Evolutionary conservation across 2,797 vertebrate species (phyloP), one percentile per base, ranked within the genome.

Genomic region (Toxotes lorentzi): DNA sequence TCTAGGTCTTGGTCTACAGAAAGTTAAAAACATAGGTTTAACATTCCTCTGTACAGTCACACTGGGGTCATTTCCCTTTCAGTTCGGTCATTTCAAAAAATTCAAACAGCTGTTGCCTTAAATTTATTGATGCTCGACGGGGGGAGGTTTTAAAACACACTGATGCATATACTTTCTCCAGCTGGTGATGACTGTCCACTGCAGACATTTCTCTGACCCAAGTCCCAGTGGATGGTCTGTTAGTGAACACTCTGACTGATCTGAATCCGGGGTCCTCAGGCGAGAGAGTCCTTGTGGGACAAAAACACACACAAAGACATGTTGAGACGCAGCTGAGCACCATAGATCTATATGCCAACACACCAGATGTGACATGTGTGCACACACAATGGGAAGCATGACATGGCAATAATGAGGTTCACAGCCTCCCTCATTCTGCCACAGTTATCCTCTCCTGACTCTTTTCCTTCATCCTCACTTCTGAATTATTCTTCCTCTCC

Each of bases 271-370:
- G 40, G 30, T 63, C 76, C 69, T 70, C 38, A 24, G 75, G 75
- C 81, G 60, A 66, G 69, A 27, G 56, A 61, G 61, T 72, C 45
- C 66, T 30, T 74, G 54, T 63, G 41, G 63, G 71, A 79, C 75
- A 78, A 56, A 82, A 56, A 54, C 23, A 53, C 50, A 80, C 61
- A 68, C 34, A 74, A 41, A 80, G 51, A 73, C 73, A 87, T 50
- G 70, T 50, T 76, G 43, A 82, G 75, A 54, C 71, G 79, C 81
- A 88, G 84, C 84, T 87, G 88, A 89, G 80, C 64, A 77, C 68
- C 48, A 59, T 27, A 45, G 69, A 53, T 63, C 56, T 70, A 48
- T 63, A 48, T 66, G 78, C 71, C 86, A 84, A 71, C 47, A 71
- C 63, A 82, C 50, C 77, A 84, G 75, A 89, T 86, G 87, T 82